Base-by-base conservation (phyloP, 2,113 vertebrate genomes). In the Cricetomys ansorgei region DNA sequence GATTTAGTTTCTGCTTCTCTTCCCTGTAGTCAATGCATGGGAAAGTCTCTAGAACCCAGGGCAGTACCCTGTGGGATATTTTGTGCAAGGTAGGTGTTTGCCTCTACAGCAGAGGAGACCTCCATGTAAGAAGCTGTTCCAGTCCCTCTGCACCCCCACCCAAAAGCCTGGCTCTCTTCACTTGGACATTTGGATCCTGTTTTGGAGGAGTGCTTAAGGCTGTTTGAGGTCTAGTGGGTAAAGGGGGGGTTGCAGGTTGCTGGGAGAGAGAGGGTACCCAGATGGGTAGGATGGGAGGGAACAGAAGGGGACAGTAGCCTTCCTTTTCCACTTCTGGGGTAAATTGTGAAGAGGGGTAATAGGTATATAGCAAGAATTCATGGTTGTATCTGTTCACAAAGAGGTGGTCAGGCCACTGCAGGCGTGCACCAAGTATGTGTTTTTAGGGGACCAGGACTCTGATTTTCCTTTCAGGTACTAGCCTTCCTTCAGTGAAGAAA, bases 1-100 rank as follows among this genome's bases (percentile, higher is more conserved):
- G 88, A 27, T 70, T 94, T 80, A 76, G 79, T 95, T 96, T 88
- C 64, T 88, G 75, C 40, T 88, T 53, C 73, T 45, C 34, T 15
- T 55, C 65, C 72, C 86, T 57, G 8, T 43, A 76, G 48, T 87
- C 83, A 94, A 85, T 5, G 76, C 5, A 72, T 53, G 59, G 55
- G 84, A 70, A 90, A 96, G 70, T n/a, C 57, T 95, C 53, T 93
- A 87, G 94, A 92, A 85, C 16, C 25, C 2, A 45, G 3, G n/a
- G 48, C 69, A 40, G 55, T 12, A 59, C 48, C 57, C 69, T 53
- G 59, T 69, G 50, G 89, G 69, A 5, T 34, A 50, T n/a, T 80
- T 93, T 23, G 79, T 45, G n/a, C 40, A 21, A 10, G n/a, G 53
- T 48, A 48, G 81, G 59, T 59, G 13, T 84, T 76, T 72, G 21